phyloP scores from a whole-genome alignment of 2,113 vertebrate genomes.

The Cephalopholis sonnerati region DNA sequence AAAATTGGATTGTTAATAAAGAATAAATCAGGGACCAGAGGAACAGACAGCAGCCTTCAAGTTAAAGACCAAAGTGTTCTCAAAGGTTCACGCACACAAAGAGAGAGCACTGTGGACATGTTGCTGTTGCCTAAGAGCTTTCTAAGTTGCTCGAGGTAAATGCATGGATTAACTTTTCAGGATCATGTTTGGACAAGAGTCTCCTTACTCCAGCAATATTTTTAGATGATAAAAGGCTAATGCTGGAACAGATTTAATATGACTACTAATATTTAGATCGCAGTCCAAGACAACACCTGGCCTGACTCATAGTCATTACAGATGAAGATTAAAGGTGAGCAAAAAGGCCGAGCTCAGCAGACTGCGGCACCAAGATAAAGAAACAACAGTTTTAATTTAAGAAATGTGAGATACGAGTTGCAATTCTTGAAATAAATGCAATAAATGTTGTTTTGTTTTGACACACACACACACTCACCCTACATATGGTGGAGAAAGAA shows the following conservation, averaged over 20 bases:
- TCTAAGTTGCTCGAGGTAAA: neutral
- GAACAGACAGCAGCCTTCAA: neutral
- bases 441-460: neutral
- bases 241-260: neutral
- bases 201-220: neutral
- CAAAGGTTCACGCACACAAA: neutral
- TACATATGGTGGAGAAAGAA: neutral
- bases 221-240: conserved; percentile 1
- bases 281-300: conserved; percentile 21
- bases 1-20: neutral
- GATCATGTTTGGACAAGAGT: conserved; percentile 28
- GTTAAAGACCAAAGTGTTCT: no score
- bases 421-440: neutral
- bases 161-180: neutral
- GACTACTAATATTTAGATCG: neutral
- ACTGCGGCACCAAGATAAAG: neutral
- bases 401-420: neutral
- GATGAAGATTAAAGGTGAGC: neutral
- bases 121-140: conserved; percentile 6
- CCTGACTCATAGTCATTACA: neutral
- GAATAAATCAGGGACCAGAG: neutral
- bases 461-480: no score
- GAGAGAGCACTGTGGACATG: neutral
- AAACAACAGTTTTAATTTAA: neutral
- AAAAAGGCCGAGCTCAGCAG: neutral